Evolutionary conservation across 2,888 invertebrate species (phyloP).

Genomic region (Brachylomia viminalis): DNA sequence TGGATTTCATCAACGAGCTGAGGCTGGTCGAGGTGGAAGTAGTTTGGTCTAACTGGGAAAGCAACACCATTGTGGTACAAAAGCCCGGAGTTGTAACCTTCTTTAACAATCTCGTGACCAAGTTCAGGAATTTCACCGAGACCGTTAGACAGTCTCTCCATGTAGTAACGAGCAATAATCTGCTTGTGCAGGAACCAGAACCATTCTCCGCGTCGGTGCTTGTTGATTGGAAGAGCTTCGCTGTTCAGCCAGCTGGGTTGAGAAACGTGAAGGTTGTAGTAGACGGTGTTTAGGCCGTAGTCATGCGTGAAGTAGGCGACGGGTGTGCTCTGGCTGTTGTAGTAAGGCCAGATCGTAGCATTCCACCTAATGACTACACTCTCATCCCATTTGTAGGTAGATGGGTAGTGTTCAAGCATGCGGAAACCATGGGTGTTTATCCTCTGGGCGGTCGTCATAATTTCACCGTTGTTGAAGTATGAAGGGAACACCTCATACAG

Average conservation of each 20-base stretch:
- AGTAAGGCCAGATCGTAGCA: conserved; percentile 91
- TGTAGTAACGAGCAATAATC: conserved; percentile 93
- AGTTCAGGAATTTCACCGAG: conserved; percentile 92
- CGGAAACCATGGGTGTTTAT: conserved; percentile 88
- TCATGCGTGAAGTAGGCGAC: conserved; percentile 94
- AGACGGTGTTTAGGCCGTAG: too few species aligned
- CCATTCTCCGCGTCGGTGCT: conserved; percentile 92
- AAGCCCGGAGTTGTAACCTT: conserved; percentile 92
- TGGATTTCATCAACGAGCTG: too few species aligned
- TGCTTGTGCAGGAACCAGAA: conserved; percentile 92
- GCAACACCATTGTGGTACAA: conserved; percentile 92
- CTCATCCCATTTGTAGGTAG: too few species aligned
- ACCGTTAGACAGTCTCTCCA: conserved; percentile 93
- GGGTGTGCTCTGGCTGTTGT: too few species aligned
- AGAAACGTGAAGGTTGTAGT: too few species aligned
- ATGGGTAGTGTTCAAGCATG: conserved; percentile 78
- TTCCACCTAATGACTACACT: too few species aligned
- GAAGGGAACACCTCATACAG: too few species aligned
- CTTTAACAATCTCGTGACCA: conserved; percentile 88
- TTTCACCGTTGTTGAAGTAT: conserved; percentile 92
- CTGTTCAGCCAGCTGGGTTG: conserved; percentile 92
- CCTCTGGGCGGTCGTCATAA: conserved; percentile 92
- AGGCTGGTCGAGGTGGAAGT: conserved; percentile 87
- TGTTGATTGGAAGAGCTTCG: conserved; percentile 86
- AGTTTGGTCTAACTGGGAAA: conserved; percentile 91